Conservation (phyloP, 2,888 invertebrate genomes). For the Autographa gamma region DNA sequence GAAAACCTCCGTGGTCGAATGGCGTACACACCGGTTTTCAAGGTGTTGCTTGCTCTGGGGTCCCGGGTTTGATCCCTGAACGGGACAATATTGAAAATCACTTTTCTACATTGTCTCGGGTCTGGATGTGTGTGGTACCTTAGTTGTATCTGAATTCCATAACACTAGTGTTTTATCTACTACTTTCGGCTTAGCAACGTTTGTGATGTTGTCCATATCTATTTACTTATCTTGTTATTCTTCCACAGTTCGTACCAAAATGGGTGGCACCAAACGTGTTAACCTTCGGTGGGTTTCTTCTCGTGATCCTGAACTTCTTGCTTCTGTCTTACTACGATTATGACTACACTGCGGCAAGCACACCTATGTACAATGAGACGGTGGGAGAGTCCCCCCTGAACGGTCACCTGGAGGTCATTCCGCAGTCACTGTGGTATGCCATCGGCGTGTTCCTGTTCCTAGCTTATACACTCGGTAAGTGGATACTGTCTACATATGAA, state of each 20-base stretch:
- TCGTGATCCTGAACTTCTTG: slow-evolving; percentile 96
- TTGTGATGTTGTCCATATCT: too few relatives aligned
- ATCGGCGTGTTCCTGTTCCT: slow-evolving; percentile 97
- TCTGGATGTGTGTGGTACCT: too few relatives aligned
- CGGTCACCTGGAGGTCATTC: slow-evolving; percentile 89
- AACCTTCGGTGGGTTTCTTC: slow-evolving; percentile 97
- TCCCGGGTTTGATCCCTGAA: too few relatives aligned
- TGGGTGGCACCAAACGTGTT: slow-evolving; percentile 99
- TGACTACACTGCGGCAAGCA: slow-evolving; percentile 93
- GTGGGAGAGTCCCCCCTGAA: slow-evolving; percentile 67
- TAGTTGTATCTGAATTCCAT: too few relatives aligned
- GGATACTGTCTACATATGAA: neutral
- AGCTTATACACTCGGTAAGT: slow-evolving; percentile 97
- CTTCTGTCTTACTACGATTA: slow-evolving; percentile 96
- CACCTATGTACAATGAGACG: slow-evolving; percentile 78
- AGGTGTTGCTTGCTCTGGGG: too few relatives aligned
- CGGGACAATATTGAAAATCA: too few relatives aligned
- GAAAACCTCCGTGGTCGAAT: too few relatives aligned
- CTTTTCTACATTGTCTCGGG: too few relatives aligned
- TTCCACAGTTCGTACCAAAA: slow-evolving; percentile 94
- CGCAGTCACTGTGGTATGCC: slow-evolving; percentile 95
- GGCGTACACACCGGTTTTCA: too few relatives aligned
- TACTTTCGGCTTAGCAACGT: too few relatives aligned
- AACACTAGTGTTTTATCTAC: too few relatives aligned
- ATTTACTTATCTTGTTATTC: neutral